A percentile compares a stretch with the other conserved stretches of the same genome.
Conservation (phyloP, 2,888 invertebrate species). For the Ephialtes manifestator region DNA sequence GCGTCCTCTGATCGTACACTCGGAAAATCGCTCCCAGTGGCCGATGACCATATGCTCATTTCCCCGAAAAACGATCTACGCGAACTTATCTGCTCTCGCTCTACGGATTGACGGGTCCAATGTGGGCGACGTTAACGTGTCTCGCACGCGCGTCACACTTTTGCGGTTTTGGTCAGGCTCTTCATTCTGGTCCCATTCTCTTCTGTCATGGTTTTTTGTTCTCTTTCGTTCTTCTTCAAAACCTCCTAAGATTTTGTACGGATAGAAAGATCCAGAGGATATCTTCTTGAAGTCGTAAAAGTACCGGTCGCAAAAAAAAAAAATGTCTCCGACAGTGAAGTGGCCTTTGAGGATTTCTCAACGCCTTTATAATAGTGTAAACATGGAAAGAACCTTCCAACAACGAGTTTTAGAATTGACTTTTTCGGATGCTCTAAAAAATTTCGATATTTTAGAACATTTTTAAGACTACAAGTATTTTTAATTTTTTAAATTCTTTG, state of each 20-base stretch:
- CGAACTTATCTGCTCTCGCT: conserved; percentile 74
- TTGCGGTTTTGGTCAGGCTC: conserved; percentile 48
- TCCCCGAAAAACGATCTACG: conserved; percentile 73
- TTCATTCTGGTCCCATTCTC: conserved; percentile 15
- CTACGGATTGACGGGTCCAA: conserved; percentile 66
- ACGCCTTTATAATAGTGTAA: not conserved
- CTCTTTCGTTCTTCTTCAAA: not conserved
- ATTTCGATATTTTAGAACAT: no score
- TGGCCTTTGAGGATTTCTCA: not conserved
- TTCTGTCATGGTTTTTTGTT: not conserved
- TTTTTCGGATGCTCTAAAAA: not conserved
- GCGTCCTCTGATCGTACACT: conserved; percentile 57
- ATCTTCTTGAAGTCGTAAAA: conserved; percentile 45
- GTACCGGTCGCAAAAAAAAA: conserved; percentile 27
- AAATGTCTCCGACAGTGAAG: conserved; percentile 15
- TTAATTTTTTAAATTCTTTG: no score
- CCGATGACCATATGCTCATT: conserved; percentile 76
- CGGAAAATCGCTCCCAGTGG: conserved; percentile 56
- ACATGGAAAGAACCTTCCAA: not conserved
- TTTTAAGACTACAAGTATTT: no score
- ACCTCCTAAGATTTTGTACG: conserved; percentile 13
- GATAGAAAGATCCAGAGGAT: conserved; percentile 13
- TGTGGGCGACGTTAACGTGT: conserved; percentile 22
- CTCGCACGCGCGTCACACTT: conserved; percentile 24
- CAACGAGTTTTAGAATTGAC: not conserved